Percentiles rank a stretch among this genome's conserved stretches.
These are phyloP conservation scores for Crypturellus tataupa DNA, from an alignment of 2,797 vertebrate genomes.

Conservation along the genomic window DNA sequence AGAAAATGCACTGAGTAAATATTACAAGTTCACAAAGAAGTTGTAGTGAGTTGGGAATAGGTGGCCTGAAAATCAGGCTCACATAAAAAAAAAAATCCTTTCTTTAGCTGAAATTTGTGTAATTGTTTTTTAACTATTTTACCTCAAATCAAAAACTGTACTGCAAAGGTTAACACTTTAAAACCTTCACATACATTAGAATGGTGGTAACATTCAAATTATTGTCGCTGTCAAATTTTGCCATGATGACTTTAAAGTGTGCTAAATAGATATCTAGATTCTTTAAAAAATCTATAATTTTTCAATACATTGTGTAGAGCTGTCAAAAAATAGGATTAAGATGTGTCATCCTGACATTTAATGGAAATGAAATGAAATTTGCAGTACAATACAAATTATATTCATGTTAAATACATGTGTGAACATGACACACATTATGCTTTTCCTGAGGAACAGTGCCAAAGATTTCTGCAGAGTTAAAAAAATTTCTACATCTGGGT, in stretches of 20 bases:
- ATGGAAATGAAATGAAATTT: not conserved
- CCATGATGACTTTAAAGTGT: not conserved
- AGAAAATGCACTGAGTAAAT: not conserved
- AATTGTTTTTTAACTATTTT: not conserved
- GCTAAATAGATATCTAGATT: conserved; percentile 15
- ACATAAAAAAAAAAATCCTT: not conserved
- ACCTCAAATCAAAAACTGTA: conserved; percentile 16
- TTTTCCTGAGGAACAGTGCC: not conserved
- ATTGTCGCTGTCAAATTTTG: conserved; percentile 25
- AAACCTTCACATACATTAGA: not conserved
- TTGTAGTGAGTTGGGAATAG: not conserved
- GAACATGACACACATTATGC: not conserved
- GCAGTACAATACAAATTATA: not conserved
- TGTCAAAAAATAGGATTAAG: not conserved
- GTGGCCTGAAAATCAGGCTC: not conserved
- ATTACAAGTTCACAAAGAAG: not conserved
- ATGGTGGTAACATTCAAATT: conserved; percentile 10
- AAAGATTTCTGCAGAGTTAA: not conserved
- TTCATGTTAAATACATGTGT: not conserved
- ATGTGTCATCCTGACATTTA: not conserved
- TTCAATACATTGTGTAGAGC: not conserved
- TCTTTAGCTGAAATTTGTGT: not conserved
- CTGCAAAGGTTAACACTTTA: conserved; percentile 15
- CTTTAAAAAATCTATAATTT: not conserved
- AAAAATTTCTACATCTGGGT: not conserved